Base-by-base conservation (phyloP, 2,888 invertebrate genomes). In the Ametastegia equiseti region DNA sequence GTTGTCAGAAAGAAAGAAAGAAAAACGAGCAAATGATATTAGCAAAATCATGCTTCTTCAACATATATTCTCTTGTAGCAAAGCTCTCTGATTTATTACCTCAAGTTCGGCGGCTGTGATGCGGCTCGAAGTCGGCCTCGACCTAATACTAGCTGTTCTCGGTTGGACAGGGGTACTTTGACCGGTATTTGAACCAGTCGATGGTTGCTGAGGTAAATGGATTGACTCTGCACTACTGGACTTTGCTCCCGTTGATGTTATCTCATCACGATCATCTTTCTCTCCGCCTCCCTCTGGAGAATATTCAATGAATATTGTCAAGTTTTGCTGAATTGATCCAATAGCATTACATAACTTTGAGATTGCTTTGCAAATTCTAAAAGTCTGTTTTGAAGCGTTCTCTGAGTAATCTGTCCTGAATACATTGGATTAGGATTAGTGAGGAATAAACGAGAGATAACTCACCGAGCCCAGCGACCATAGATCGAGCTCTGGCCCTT, bases 21-120 rank as follows among this genome's bases (percentile, higher is more conserved):
- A 54, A 11, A 30, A 63, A 15, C 4, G 13, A 63, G 5, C 15
- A 63, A 63, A 67, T 67, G 19, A 71, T 47, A 71, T 47, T 15
- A 71, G 71, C 71, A 15, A 54, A 27, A 71, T n/a, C 71, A 71
- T 71, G 45, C 45, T 71, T 23, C 13, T 67, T 2, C 2, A 4
- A 36, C 39, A 71, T 7, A 47, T n/a, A n/a, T n/a, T n/a, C n/a
- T n/a, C n/a, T n/a, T n/a, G n/a, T n/a, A n/a, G n/a, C n/a, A n/a
- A n/a, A n/a, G n/a, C n/a, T n/a, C 3, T 13, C 54, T 54, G 23
- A 19, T 54, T 13, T 54, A 9, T 39, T n/a, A 91, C 91, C 89
- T 98, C 97, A 82, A 98, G 94, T 92, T 98, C 98, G 4, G 97
- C 96, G 30, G 98, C 97, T 1, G 98, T 97, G 88, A 98, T 97